Evolutionary conservation across 2,797 vertebrate genomes (phyloP), one percentile per base, ranked within the genome.

Genomic region (Pteropus rufus): DNA sequence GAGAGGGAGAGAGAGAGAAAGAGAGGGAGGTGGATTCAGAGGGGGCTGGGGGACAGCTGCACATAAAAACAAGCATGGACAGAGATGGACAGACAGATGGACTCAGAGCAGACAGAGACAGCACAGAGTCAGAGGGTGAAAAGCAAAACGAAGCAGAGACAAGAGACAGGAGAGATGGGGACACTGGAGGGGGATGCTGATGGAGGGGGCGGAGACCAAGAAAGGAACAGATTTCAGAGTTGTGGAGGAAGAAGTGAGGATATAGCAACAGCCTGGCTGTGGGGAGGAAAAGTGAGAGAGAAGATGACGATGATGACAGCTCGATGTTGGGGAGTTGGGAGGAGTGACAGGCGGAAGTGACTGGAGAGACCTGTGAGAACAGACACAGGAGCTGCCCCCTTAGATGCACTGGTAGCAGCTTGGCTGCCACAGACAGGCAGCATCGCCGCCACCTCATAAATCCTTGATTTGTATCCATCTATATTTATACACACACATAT

Each of bases 141-240:
- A 49, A 54, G 76, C 21, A 4, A 83, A 79, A 86, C 76, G 89
- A 81, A 29, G 26, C 73, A 58, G 46, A 90, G 89, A 56, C 8
- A 36, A 67, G 89, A 88, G 90, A 36, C 84, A 62, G 49, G 83
- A 79, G 83, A 75, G 85, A 15, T 39, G 58, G 92, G 91, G 83
- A 87, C 56, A 26, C 15, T 16, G 31, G 49, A 93, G 77, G 72
- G 90, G 85, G 90, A 19, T 75, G 91, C 64, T 60, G 81, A 7
- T 1, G 65, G 75, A 90, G 84, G 92, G 84, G 89, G 95, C 0
- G 31, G 94, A 92, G 75, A 87, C 96, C 92, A 73, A 95, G 97
- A 96, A 95, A 95, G 97, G 89, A 95, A 97, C 96, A 97, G 97
- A 96, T 95, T 95, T 97, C 60, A 26, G 92, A 96, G 97, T 73